A percentile compares a stretch with the other conserved stretches of the same genome.
Evolutionary conservation across 2,888 invertebrate species (phyloP).

Genomic region (Boloria selene): DNA sequence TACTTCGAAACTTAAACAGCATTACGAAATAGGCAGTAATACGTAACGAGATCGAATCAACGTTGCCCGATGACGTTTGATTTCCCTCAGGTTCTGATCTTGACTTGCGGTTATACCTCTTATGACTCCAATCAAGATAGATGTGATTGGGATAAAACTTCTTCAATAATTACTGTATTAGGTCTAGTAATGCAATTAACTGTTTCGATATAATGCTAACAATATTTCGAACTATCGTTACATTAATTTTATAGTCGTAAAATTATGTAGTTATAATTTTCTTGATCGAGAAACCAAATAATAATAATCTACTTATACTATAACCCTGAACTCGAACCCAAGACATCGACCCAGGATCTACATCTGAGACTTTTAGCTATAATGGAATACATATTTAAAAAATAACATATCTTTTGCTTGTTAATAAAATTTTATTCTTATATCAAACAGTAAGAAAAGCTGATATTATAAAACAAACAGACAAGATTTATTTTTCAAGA

Average conservation of each 20-base stretch:
- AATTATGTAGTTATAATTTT: too few relatives aligned
- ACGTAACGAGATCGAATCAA: conserved; percentile 57
- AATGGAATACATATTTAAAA: too few relatives aligned
- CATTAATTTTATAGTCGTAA: too few relatives aligned
- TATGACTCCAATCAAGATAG: conserved; percentile 35
- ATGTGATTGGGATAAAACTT: conserved; percentile 13
- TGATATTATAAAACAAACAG: not conserved
- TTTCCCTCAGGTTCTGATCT: conserved; percentile 35
- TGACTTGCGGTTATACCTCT: conserved; percentile 46
- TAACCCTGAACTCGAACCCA: too few relatives aligned
- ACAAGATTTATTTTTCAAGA: not conserved
- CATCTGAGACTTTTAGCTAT: too few relatives aligned
- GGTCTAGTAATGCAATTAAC: not conserved
- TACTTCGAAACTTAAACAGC: conserved; percentile 18
- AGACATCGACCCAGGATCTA: too few relatives aligned
- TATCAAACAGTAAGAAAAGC: not conserved
- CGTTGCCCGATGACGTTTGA: conserved; percentile 41
- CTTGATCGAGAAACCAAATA: too few relatives aligned
- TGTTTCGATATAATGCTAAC: not conserved
- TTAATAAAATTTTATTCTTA: not conserved
- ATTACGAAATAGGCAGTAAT: conserved; percentile 45
- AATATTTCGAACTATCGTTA: not conserved
- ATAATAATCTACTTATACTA: too few relatives aligned
- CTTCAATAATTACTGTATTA: conserved; percentile 1
- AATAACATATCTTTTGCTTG: too few relatives aligned